Base-by-base conservation (phyloP, 1,140 invertebrate genomes). In the Phenacoccus solenopsis region DNA sequence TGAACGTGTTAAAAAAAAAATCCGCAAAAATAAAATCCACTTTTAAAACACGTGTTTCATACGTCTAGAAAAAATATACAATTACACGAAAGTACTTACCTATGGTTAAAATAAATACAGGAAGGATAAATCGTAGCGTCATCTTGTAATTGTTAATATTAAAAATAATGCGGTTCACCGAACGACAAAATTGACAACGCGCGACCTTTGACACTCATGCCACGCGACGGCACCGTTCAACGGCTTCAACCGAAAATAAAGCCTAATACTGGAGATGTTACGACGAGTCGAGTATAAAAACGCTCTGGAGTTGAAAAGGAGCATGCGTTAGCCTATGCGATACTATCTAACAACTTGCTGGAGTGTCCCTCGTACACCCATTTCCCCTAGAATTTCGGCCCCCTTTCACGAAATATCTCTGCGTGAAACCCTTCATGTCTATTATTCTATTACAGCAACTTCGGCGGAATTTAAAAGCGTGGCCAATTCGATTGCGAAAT, bases 261-360 rank as follows among this genome's bases (percentile, higher is more conserved):
- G 21, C 59, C 59, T 27, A 64, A 64, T 64, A 64, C 59, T 64
- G 59, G 59, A 64, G 59, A 64, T 64, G 59, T 64, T 64, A 64
- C 12, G 59, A 64, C 20, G 59, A 64, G 22, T 16, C 21, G 59
- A 24, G 59, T 64, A 64, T 64, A 64, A 64, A 64, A 64, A 64
- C 59, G 59, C 22, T 64, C 59, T 64, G 59, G 59, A 64, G 59
- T 64, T 27, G 21, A 64, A 25, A 64, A 49, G 38, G 59, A 64
- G 59, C 59, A 64, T 64, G 59, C 59, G 59, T 64, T 64, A 25
- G 59, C 59, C 59, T 64, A 64, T 9, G 16, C 59, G 59, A 64
- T 64, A 64, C 59, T 64, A 64, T 64, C 59, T 64, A 64, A 64
- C 59, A 64, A 64, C 59, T 64, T 64, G 59, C 59, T 64, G 59